Evolutionary conservation across 2,888 invertebrate species (phyloP).

Genomic region (Drosophila hamatofila): DNA sequence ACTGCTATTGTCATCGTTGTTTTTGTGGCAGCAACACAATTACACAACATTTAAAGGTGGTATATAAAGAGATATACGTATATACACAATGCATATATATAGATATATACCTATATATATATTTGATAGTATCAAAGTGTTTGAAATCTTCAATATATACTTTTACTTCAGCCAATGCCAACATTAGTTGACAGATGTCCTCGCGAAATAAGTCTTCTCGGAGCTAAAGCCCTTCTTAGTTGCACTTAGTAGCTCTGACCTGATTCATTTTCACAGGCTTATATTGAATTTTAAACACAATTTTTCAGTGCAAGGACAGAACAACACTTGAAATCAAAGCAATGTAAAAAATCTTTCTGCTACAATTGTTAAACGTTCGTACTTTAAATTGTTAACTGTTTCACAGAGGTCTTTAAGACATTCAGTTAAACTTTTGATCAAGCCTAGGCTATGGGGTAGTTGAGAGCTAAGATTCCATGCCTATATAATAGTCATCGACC

Average conservation of each 20-base stretch:
- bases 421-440: background rate
- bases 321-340: background rate
- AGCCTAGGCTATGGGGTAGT: background rate
- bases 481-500: background rate
- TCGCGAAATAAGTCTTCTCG: background rate
- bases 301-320: background rate
- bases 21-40: slow-evolving; percentile 50
- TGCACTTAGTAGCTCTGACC: background rate
- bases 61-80: slow-evolving; percentile 24
- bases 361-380: background rate
- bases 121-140: background rate
- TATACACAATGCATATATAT: background rate
- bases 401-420: background rate
- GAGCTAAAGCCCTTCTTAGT: background rate
- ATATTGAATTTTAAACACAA: background rate
- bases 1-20: slow-evolving; percentile 58
- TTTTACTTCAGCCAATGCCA: background rate
- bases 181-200: background rate
- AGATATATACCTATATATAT: no score
- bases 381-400: background rate
- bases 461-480: background rate
- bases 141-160: background rate
- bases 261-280: background rate
- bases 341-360: background rate
- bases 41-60: slow-evolving; percentile 63